These are phyloP conservation scores for Pollenia amentaria DNA, from an alignment of 2,888 invertebrate genomes.

Conservation along the genomic window DNA sequence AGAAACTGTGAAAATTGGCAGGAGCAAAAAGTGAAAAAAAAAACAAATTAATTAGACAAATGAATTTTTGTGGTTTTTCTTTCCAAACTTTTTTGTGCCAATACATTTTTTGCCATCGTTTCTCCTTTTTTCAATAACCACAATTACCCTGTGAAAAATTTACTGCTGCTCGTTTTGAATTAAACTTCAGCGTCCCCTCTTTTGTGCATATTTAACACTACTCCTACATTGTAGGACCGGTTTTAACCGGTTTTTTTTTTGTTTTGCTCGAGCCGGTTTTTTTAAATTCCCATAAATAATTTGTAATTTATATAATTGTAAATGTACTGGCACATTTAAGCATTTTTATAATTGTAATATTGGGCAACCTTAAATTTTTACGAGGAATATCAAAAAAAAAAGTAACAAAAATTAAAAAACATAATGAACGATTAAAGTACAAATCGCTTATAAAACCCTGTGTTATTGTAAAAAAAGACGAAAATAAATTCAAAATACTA, in stretches of 20 bases:
- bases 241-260: background rate
- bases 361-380: no score
- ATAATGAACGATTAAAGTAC: no score
- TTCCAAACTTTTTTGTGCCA: slow-evolving; percentile 69
- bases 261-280: no score
- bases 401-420: no score
- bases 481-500: no score
- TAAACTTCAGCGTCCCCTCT: slow-evolving; percentile 45
- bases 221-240: background rate
- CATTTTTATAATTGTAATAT: no score
- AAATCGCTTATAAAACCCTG: no score
- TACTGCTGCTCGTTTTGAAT: slow-evolving; percentile 71
- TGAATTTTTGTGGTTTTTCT: slow-evolving; percentile 75
- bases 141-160: slow-evolving; percentile 60
- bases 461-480: no score
- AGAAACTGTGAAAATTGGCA: slow-evolving; percentile 29
- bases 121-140: slow-evolving; percentile 62
- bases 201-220: slow-evolving; percentile 20
- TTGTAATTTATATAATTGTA: no score
- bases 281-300: no score
- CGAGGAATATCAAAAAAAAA: no score
- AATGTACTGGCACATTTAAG: no score
- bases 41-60: slow-evolving; percentile 83
- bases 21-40: slow-evolving; percentile 41
- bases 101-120: slow-evolving; percentile 57